These are phyloP conservation scores for Portunus trituberculatus DNA, from an alignment of 1,140 invertebrate species.

Conservation along the genomic window DNA sequence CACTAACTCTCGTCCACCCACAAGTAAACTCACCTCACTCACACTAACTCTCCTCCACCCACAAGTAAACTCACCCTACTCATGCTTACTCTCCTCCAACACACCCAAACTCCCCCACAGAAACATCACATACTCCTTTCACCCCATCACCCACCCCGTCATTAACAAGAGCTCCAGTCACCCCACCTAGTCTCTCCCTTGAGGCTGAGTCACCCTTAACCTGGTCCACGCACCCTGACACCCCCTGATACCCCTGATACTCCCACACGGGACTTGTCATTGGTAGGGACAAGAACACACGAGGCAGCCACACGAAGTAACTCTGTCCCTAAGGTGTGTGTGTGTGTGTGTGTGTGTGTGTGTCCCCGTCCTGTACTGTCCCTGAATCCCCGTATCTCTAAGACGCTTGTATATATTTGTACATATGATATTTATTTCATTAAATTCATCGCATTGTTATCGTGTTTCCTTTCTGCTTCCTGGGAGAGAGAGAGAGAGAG, in stretches of 20 bases:
- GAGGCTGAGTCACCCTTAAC: not conserved
- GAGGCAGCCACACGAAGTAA: too few relatives aligned
- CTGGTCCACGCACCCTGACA: not conserved
- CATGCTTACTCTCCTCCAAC: too few relatives aligned
- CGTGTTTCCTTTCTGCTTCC: not conserved
- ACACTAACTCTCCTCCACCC: too few relatives aligned
- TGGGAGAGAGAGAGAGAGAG: too few relatives aligned
- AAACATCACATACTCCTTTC: not conserved
- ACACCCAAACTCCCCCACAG: too few relatives aligned
- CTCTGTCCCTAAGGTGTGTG: too few relatives aligned
- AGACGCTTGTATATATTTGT: not conserved
- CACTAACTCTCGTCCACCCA: too few relatives aligned
- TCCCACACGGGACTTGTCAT: not conserved
- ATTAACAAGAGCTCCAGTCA: not conserved
- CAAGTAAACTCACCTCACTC: too few relatives aligned
- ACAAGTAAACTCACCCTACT: too few relatives aligned
- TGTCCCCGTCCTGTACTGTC: not conserved
- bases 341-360: too few relatives aligned
- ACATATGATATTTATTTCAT: constrained; percentile 7
- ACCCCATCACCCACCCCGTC: not conserved
- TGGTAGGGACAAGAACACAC: too few relatives aligned
- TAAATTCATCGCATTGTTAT: not conserved
- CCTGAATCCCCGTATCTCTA: not conserved
- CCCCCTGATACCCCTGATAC: not conserved
- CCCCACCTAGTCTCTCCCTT: not conserved